Percentiles rank a stretch among this genome's conserved stretches.
These are phyloP conservation scores for Sebastes minor DNA, from an alignment of 2,797 vertebrate genomes.

Conservation along the genomic window DNA sequence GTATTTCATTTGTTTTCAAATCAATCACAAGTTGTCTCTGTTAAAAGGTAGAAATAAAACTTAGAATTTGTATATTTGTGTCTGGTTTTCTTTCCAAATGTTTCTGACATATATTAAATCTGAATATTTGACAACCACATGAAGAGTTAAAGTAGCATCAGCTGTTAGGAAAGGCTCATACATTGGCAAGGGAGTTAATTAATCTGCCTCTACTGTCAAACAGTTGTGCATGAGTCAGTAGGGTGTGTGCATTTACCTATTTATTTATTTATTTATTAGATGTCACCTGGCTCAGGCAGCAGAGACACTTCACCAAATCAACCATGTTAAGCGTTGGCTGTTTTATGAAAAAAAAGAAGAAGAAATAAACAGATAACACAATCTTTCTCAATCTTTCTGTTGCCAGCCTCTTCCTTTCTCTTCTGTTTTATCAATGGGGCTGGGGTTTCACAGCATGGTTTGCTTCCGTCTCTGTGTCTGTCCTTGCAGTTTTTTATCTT, in stretches of 20 bases:
- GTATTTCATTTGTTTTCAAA: slow-evolving; percentile 76
- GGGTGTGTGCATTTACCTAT: neutral
- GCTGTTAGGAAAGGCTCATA: neutral
- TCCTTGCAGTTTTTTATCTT: neutral
- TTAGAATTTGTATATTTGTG: slow-evolving; percentile 75
- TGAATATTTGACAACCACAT: neutral
- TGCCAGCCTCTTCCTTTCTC: neutral
- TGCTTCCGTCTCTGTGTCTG: neutral
- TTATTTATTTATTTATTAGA: neutral
- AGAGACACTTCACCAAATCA: neutral
- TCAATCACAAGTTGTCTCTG: slow-evolving; percentile 78
- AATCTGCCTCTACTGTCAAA: slow-evolving; percentile 3
- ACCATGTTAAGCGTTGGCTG: neutral
- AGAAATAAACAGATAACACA: neutral
- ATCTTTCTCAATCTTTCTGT: neutral
- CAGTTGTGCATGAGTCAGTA: slow-evolving; percentile 18
- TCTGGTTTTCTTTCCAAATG: slow-evolving; percentile 34
- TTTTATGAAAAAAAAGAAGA: neutral
- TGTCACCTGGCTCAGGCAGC: neutral
- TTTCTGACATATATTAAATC: neutral
- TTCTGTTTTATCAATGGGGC: neutral
- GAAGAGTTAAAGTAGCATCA: neutral
- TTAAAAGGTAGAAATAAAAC: slow-evolving; percentile 81
- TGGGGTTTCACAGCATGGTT: neutral
- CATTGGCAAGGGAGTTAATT: neutral